A percentile compares a stretch with the other conserved stretches of the same genome.
These are phyloP conservation scores for Catostylus mosaicus DNA, from an alignment of 30 jellyfish, hydroid and myxozoan genomes.

Conservation along the genomic window DNA sequence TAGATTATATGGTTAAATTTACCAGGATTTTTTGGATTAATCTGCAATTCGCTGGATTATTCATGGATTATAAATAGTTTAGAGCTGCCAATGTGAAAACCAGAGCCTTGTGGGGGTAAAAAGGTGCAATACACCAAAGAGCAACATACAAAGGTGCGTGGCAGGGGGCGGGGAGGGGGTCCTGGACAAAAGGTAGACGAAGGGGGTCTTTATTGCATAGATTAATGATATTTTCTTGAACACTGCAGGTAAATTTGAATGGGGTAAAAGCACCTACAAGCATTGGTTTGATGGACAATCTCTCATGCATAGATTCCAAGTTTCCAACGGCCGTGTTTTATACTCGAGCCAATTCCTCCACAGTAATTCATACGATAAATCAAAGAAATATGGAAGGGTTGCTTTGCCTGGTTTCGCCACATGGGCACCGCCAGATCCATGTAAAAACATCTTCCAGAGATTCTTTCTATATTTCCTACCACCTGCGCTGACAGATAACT, in stretches of 20 bases:
- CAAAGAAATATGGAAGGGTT: conserved; percentile 50
- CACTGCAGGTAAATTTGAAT: conserved; percentile 38
- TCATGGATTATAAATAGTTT: too few relatives aligned
- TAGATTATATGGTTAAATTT: too few relatives aligned
- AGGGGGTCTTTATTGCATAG: too few relatives aligned
- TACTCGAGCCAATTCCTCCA: conserved; percentile 64
- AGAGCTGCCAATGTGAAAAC: too few relatives aligned
- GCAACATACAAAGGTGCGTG: too few relatives aligned
- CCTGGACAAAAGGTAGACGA: too few relatives aligned
- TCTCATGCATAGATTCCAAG: conserved; percentile 38
- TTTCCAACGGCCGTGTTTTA: conserved; percentile 33
- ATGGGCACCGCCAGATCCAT: conserved; percentile 84
- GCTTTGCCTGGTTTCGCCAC: conserved; percentile 59
- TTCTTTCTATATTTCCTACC: conserved; percentile 65
- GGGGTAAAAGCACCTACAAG: conserved; percentile 66
- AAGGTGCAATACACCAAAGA: too few relatives aligned
- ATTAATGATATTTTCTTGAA: too few relatives aligned
- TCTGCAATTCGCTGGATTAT: too few relatives aligned
- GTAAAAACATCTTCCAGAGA: conserved; percentile 72
- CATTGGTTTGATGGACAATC: conserved; percentile 70
- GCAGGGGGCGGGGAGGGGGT: too few relatives aligned
- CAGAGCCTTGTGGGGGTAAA: too few relatives aligned
- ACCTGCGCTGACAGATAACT: conserved; percentile 53
- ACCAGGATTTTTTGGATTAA: too few relatives aligned
- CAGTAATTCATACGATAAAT: conserved; percentile 43